Percentiles rank a stretch among this genome's conserved stretches.
These are phyloP conservation scores for Ophion ventricosus DNA, from an alignment of 2,888 invertebrate genomes.

Conservation along the genomic window DNA sequence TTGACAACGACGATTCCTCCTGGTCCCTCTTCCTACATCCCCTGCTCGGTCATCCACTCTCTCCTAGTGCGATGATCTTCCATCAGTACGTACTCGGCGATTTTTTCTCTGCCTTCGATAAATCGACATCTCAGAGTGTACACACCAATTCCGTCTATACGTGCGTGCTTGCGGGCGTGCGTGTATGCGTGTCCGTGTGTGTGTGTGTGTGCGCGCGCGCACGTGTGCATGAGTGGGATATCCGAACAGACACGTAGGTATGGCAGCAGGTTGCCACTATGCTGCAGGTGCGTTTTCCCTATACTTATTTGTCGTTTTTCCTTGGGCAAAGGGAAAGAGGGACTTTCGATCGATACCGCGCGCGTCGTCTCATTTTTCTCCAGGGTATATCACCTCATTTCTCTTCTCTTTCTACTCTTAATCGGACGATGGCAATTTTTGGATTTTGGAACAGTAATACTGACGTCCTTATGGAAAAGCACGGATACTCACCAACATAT, in stretches of 20 bases:
- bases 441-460: conserved; percentile 41
- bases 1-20: conserved; percentile 44
- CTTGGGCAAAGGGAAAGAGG: not conserved
- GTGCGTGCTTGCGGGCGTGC: too few species aligned
- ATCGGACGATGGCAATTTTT: conserved; percentile 34
- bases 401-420: conserved; percentile 6
- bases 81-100: conserved; percentile 41
- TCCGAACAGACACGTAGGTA: not conserved
- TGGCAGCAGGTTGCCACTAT: conserved; percentile 31
- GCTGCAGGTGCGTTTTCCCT: not conserved
- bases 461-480: not conserved
- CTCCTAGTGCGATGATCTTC: not conserved
- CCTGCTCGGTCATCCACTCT: not conserved
- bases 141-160: too few species aligned
- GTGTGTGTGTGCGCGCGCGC: too few species aligned
- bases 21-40: conserved; percentile 6
- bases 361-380: conserved; percentile 32
- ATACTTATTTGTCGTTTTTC: conserved; percentile 27
- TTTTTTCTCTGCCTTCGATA: conserved; percentile 57
- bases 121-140: too few species aligned
- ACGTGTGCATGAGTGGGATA: too few species aligned
- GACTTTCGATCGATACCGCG: conserved; percentile 36
- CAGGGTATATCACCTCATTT: conserved; percentile 24
- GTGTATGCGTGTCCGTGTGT: too few species aligned
- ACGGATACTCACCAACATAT: conserved; percentile 1